Percentiles rank a stretch among this genome's conserved stretches.
Conservation (phyloP, 2,888 invertebrate genomes). For the Melanostoma scalare region DNA sequence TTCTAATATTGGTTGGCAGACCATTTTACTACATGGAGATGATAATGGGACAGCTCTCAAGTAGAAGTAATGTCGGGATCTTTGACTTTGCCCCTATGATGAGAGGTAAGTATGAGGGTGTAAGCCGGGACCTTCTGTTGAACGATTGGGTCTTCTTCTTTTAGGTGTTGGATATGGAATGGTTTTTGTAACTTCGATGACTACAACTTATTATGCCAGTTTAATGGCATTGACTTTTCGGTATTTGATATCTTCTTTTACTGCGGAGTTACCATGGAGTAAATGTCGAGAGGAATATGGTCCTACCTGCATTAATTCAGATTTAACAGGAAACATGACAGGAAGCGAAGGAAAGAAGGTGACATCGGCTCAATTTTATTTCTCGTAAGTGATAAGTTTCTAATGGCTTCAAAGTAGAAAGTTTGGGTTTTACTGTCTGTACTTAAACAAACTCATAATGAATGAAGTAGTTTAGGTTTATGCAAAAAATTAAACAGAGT, state of each 20-base stretch:
- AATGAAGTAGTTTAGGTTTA: no score
- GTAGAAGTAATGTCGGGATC: constrained; percentile 86
- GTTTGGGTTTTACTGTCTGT: not conserved
- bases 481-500: no score
- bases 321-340: constrained; percentile 43
- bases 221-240: constrained; percentile 86
- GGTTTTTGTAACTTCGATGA: constrained; percentile 83
- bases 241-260: constrained; percentile 86
- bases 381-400: constrained; percentile 78
- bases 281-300: constrained; percentile 34
- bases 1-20: constrained; percentile 85
- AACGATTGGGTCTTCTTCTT: not conserved
- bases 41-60: constrained; percentile 88
- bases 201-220: constrained; percentile 86
- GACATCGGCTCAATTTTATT: constrained; percentile 82
- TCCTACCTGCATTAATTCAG: constrained; percentile 43
- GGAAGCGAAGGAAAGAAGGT: constrained; percentile 73
- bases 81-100: constrained; percentile 86
- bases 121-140: no score
- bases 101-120: constrained; percentile 83
- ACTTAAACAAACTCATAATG: not conserved
- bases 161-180: constrained; percentile 81
- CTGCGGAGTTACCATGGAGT: constrained; percentile 85
- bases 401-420: not conserved
- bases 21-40: constrained; percentile 89